A percentile compares a stretch with the other conserved stretches of the same genome.
Evolutionary conservation across 23 tunicate species (phyloP).

Genomic region (Phallusia fumigata): DNA sequence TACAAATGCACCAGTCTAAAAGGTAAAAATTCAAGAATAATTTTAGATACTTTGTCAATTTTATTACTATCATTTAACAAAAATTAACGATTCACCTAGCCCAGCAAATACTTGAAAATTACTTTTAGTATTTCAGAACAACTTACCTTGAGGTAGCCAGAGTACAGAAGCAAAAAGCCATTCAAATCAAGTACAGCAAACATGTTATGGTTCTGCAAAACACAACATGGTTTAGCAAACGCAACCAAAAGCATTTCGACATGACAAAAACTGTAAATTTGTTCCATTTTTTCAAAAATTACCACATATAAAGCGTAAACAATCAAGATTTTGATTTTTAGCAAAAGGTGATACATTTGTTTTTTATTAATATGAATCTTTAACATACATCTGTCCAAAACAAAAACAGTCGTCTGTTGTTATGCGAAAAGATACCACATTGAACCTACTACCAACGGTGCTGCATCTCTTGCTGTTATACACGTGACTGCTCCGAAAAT

Average conservation of each 20-base stretch:
- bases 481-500: slow-evolving; percentile 78
- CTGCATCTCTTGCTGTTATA: slow-evolving; percentile 78
- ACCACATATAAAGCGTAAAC: not conserved
- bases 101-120: no score
- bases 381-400: no score
- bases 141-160: slow-evolving; percentile 69
- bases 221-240: no score
- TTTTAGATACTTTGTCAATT: no score
- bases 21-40: no score
- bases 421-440: not conserved
- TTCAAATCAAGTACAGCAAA: slow-evolving; percentile 69
- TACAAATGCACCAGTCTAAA: no score
- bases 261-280: not conserved
- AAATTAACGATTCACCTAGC: no score
- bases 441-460: slow-evolving; percentile 45
- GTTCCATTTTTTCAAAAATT: not conserved
- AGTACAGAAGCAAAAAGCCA: slow-evolving; percentile 64
- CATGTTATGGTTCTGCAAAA: slow-evolving; percentile 65
- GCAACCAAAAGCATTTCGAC: no score
- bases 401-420: no score
- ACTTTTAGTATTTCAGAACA: no score
- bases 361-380: no score
- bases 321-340: not conserved
- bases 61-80: no score
- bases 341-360: not conserved